These are phyloP conservation scores for Calyptommatus sinebrachiatus DNA, from an alignment of 2,113 vertebrate genomes.

Conservation along the genomic window DNA sequence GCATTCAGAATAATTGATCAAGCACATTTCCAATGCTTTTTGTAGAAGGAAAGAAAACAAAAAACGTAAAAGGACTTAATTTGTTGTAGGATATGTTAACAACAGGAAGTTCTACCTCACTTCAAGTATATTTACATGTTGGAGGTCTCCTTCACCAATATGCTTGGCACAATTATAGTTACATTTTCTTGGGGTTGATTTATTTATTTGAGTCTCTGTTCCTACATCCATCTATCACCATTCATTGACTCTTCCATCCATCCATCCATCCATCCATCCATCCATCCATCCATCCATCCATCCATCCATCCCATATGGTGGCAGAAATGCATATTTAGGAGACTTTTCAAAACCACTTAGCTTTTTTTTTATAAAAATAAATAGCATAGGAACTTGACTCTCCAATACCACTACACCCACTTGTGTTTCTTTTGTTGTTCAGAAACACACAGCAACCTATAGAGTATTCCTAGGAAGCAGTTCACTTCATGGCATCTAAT, in stretches of 20 bases:
- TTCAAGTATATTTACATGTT: not conserved
- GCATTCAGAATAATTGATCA: conserved; percentile 7
- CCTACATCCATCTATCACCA: too few relatives aligned
- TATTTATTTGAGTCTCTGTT: too few relatives aligned
- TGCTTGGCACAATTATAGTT: not conserved
- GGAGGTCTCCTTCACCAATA: not conserved
- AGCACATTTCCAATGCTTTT: not conserved
- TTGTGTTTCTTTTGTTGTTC: not conserved
- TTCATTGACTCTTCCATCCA: too few relatives aligned
- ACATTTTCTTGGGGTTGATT: too few relatives aligned
- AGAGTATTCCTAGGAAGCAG: too few relatives aligned
- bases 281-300: too few relatives aligned
- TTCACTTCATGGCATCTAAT: too few relatives aligned
- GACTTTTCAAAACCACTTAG: too few relatives aligned
- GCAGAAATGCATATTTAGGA: too few relatives aligned
- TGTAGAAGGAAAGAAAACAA: not conserved
- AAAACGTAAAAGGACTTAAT: not conserved
- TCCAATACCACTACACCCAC: not conserved
- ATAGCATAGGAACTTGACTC: too few relatives aligned
- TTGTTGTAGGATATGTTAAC: too few relatives aligned
- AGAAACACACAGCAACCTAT: not conserved
- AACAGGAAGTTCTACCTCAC: not conserved
- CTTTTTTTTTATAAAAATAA: too few relatives aligned
- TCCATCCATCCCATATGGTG: not conserved
- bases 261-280: not conserved